Evolutionary conservation across 2,888 invertebrate species (phyloP).

Genomic region (Tiliacea citrago): DNA sequence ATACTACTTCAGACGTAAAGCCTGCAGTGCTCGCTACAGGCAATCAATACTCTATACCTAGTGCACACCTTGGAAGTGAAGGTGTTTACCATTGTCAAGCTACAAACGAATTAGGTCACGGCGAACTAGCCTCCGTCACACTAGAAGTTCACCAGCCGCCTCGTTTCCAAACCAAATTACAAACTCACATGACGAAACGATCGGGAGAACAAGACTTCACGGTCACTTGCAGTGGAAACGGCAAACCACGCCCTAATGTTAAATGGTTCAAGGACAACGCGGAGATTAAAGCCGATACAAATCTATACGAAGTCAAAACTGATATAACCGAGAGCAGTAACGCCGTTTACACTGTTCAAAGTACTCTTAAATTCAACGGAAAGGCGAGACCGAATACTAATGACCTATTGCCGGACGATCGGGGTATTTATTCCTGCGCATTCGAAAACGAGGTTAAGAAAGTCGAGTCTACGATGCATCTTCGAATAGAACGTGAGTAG

Average conservation of each 20-base stretch:
- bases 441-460: slow-evolving; percentile 97
- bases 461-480: slow-evolving; percentile 96
- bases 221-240: slow-evolving; percentile 96
- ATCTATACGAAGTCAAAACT: slow-evolving; percentile 95
- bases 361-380: slow-evolving; percentile 95
- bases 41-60: slow-evolving; percentile 95
- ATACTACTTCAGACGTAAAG: slow-evolving; percentile 89
- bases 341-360: slow-evolving; percentile 95
- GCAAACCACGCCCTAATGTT: slow-evolving; percentile 96
- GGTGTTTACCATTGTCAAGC: slow-evolving; percentile 98
- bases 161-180: slow-evolving; percentile 95
- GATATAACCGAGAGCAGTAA: slow-evolving; percentile 94
- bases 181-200: slow-evolving; percentile 95
- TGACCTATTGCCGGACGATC: slow-evolving; percentile 95
- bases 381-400: slow-evolving; percentile 94
- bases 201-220: slow-evolving; percentile 95
- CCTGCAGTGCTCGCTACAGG: slow-evolving; percentile 94
- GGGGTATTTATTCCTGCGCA: slow-evolving; percentile 96
- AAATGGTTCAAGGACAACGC: slow-evolving; percentile 96
- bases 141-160: slow-evolving; percentile 97
- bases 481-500: slow-evolving; percentile 96
- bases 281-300: slow-evolving; percentile 94
- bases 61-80: slow-evolving; percentile 96
- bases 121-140: slow-evolving; percentile 95
- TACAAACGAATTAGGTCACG: slow-evolving; percentile 96